Base-by-base conservation (phyloP, 2,113 vertebrate species). In the Passer domesticus region DNA sequence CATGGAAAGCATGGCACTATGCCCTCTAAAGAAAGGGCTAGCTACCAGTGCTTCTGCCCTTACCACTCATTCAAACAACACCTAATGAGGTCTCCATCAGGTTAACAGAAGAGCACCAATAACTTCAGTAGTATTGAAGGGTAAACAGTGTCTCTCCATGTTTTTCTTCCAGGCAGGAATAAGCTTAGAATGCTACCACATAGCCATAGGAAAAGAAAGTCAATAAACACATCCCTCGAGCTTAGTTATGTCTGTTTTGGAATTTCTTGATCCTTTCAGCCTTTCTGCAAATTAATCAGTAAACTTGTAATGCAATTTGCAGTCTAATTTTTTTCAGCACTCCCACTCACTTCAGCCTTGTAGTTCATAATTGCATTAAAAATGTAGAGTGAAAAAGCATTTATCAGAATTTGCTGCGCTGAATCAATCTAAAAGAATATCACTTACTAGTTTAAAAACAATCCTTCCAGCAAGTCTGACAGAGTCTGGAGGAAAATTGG, bases 391-490 rank as follows among this genome's bases (percentile, higher is more conserved):
- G 56, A 77, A 41, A 73, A 83, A 72, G 15, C n/a, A 56, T 93
- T 96, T 88, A 41, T 47, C 59, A 60, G 68, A 86, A 77, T 60
- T 33, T 81, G 49, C 13, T 63, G 86, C 56, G 58, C 49, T 43
- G 21, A 90, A 82, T 75, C 79, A 69, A 82, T 62, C 19, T 72
- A 46, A 84, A 70, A 55, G 8, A 82, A 63, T 14, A 33, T 52
- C 24, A 97, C 98, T 97, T 98, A 99, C 99, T 96, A 99, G 93
- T 86, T 97, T 98, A 96, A 99, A 98, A 96, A 99, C 97, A 93
- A 99, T 98, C 94, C 98, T 98, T 8, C 98, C 99, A 47, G 98
- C 98, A 90, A 99, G 98, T 43, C 99, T 98, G 59, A 99, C 98
- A 2, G 99, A 99, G 94, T 99, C 99, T 23, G 98, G 98, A 77